A percentile compares a stretch with the other conserved stretches of the same genome.
Conservation (phyloP, 2,888 invertebrate species). For the Nemotelus pantherinus region DNA sequence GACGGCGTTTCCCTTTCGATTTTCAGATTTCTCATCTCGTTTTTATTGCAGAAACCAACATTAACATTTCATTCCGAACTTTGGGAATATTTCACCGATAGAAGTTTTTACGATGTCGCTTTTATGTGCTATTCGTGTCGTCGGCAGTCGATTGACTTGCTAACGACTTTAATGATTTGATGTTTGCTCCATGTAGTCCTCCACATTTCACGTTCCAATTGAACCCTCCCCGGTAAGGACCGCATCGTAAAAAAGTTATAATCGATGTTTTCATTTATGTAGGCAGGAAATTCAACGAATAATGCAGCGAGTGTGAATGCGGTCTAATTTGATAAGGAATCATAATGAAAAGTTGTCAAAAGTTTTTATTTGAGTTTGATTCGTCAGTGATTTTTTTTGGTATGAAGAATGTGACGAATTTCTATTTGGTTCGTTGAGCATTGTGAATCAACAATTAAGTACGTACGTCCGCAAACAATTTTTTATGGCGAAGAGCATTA, state of each 20-base stretch:
- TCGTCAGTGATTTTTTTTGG: too few relatives aligned
- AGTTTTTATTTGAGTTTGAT: too few relatives aligned
- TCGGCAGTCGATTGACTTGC: conserved; percentile 16
- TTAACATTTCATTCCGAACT: conserved; percentile 20
- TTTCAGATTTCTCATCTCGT: not conserved
- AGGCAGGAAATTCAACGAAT: not conserved
- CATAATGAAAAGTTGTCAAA: too few relatives aligned
- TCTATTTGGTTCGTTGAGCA: too few relatives aligned
- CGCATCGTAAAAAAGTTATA: conserved; percentile 4
- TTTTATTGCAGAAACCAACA: not conserved
- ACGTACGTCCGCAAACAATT: too few relatives aligned
- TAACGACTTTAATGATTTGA: conserved; percentile 27
- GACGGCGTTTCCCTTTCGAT: too few relatives aligned
- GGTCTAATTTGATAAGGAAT: too few relatives aligned
- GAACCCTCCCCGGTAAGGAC: not conserved
- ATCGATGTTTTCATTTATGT: not conserved
- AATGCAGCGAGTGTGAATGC: too few relatives aligned
- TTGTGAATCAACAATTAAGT: too few relatives aligned
- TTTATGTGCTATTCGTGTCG: conserved; percentile 8
- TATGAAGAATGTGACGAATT: too few relatives aligned
- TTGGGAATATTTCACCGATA: conserved; percentile 2
- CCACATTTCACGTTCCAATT: not conserved
- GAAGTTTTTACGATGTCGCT: conserved; percentile 24
- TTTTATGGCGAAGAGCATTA: too few relatives aligned
- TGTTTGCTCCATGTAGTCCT: conserved; percentile 12